A percentile compares a stretch with the other conserved stretches of the same genome.
Evolutionary conservation across 2,797 vertebrate genomes (phyloP).

Genomic region (Myoxocephalus aenaeus): DNA sequence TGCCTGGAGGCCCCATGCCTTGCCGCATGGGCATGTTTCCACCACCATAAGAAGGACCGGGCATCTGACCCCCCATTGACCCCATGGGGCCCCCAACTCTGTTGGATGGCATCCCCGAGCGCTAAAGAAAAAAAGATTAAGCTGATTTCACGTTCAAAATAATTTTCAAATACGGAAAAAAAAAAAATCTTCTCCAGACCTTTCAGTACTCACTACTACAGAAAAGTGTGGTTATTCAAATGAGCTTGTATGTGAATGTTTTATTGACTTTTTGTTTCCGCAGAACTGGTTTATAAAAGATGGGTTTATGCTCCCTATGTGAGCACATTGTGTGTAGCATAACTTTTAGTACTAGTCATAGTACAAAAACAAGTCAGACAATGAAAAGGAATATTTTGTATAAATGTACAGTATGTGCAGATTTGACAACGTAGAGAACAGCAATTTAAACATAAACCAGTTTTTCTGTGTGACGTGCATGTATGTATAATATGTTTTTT

Average conservation of each 20-base stretch:
- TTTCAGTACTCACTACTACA: background rate
- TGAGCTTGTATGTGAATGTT: background rate
- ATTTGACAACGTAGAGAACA: background rate
- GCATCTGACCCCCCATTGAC: constrained; percentile 88
- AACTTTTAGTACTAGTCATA: background rate
- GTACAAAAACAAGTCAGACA: background rate
- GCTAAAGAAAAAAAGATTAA: constrained; percentile 75
- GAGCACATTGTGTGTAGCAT: too few species aligned
- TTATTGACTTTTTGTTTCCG: background rate
- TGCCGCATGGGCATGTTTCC: constrained; percentile 88
- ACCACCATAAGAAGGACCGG: constrained; percentile 89
- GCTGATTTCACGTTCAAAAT: background rate
- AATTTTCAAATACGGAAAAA: background rate
- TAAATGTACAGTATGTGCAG: background rate
- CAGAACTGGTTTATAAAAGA: background rate
- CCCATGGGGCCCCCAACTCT: constrained; percentile 88
- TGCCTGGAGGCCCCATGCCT: constrained; percentile 89
- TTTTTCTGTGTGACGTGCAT: background rate
- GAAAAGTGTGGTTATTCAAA: background rate
- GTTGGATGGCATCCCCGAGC: constrained; percentile 88
- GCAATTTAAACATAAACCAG: too few species aligned
- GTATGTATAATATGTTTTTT: too few species aligned
- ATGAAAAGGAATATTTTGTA: background rate
- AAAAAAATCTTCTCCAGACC: background rate
- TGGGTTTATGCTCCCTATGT: background rate